These are phyloP conservation scores for Pipistrellus pipistrellus DNA, from an alignment of 2,797 vertebrate genomes.

Conservation along the genomic window DNA sequence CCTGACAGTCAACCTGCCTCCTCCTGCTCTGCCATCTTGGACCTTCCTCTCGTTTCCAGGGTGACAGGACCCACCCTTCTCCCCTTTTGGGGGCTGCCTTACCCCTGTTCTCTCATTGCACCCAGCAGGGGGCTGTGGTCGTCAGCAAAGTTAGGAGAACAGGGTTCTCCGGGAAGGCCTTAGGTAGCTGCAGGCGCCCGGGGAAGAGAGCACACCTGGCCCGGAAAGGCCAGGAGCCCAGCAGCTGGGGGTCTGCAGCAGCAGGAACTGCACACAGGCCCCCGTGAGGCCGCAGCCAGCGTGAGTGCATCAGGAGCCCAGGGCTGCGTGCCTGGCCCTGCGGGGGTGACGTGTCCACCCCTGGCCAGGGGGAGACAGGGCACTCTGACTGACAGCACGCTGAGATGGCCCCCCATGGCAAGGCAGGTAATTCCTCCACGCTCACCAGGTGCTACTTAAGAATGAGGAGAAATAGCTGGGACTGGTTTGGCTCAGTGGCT, in stretches of 20 bases:
- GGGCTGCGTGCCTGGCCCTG: neutral
- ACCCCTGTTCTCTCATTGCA: neutral
- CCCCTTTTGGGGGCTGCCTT: neutral
- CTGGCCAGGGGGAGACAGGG: neutral
- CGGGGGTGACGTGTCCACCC: neutral
- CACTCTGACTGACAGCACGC: neutral
- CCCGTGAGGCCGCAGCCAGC: neutral
- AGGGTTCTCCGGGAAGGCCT: neutral
- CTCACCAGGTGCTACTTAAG: neutral
- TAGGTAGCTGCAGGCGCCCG: too few species aligned
- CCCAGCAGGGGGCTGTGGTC: neutral
- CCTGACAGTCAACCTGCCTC: neutral
- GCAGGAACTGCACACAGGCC: neutral
- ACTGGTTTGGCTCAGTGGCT: too few species aligned
- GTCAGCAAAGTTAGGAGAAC: neutral
- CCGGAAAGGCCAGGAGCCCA: neutral
- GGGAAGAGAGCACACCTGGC: neutral
- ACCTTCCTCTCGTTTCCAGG: neutral
- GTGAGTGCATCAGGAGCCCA: neutral
- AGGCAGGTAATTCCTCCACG: neutral
- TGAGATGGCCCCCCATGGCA: neutral
- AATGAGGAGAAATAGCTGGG: neutral
- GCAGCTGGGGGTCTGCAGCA: neutral
- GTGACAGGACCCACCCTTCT: neutral
- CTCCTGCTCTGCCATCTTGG: neutral